Percentiles rank a stretch among this genome's conserved stretches.
Conservation (phyloP, 2,888 invertebrate species). For the Thecocarcelia acutangulata region DNA sequence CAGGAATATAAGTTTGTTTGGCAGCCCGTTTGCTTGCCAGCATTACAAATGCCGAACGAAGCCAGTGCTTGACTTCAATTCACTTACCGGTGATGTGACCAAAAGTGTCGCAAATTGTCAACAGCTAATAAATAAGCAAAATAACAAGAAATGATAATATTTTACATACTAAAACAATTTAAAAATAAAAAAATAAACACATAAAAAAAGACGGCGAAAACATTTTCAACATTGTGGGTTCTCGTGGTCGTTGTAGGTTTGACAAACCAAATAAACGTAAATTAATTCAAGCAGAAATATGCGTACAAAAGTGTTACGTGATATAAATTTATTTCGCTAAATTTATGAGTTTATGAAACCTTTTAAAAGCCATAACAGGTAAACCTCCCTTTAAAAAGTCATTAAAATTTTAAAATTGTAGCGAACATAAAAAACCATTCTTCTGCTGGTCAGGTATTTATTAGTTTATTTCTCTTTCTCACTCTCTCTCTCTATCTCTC, state of each 20-base stretch:
- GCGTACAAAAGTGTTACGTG: conserved; percentile 38
- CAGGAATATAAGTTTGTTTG: conserved; percentile 23
- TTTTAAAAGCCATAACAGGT: conserved; percentile 18
- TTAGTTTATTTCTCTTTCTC: background rate
- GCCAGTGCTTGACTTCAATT: background rate
- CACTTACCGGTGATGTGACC: background rate
- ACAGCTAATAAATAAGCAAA: conserved; percentile 51
- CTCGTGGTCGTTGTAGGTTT: background rate
- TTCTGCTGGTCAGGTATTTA: conserved; percentile 5
- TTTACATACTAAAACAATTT: background rate
- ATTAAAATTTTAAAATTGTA: conserved; percentile 55
- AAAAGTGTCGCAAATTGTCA: conserved; percentile 46
- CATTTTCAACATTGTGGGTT: too few relatives aligned
- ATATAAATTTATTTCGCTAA: conserved; percentile 42
- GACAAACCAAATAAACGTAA: background rate
- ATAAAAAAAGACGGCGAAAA: too few relatives aligned
- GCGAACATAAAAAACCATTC: conserved; percentile 26
- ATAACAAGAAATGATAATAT: background rate
- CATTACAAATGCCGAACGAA: background rate
- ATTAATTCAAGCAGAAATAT: conserved; percentile 16
- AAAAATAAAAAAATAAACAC: background rate
- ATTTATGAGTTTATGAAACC: conserved; percentile 40
- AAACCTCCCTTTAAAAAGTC: conserved; percentile 43
- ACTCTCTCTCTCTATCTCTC: background rate
- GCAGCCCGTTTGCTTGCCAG: background rate